phyloP scores from a whole-genome alignment of 2,797 vertebrate genomes.

The Phataginus tetradactyla region DNA sequence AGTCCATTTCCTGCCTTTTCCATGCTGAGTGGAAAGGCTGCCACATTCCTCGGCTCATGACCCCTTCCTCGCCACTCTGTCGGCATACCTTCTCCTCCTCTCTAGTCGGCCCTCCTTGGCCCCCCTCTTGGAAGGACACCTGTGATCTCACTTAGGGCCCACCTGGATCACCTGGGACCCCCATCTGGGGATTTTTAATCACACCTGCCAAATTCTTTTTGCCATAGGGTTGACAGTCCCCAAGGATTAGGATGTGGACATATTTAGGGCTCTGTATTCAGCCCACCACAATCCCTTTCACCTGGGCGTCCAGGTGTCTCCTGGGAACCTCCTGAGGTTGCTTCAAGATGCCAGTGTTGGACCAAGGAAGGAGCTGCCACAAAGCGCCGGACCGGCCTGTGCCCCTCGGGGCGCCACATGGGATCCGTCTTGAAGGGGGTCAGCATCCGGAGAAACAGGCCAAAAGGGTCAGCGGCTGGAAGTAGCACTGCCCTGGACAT shows the following conservation, averaged over 20 bases:
- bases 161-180: too few species aligned
- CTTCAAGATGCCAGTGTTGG: not conserved
- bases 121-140: not conserved
- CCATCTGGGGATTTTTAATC: not conserved
- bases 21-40: not conserved
- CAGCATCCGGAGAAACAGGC: not conserved
- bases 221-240: not conserved
- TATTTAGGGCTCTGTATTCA: not conserved
- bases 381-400: not conserved
- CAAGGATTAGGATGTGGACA: accelerated
- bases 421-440: not conserved
- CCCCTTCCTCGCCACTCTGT: accelerated
- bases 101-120: not conserved
- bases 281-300: not conserved
- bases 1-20: not conserved
- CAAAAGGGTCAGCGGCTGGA: not conserved
- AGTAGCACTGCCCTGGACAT: accelerated
- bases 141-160: not conserved
- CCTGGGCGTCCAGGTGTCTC: not conserved
- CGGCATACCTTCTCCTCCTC: not conserved
- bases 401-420: accelerated
- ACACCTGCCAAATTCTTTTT: not conserved
- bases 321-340: not conserved
- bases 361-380: not conserved
- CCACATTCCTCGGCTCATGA: accelerated